Percentiles rank a stretch among this genome's conserved stretches.
These are phyloP conservation scores for Cyclopterus lumpus DNA, from an alignment of 2,797 vertebrate genomes.

Conservation along the genomic window DNA sequence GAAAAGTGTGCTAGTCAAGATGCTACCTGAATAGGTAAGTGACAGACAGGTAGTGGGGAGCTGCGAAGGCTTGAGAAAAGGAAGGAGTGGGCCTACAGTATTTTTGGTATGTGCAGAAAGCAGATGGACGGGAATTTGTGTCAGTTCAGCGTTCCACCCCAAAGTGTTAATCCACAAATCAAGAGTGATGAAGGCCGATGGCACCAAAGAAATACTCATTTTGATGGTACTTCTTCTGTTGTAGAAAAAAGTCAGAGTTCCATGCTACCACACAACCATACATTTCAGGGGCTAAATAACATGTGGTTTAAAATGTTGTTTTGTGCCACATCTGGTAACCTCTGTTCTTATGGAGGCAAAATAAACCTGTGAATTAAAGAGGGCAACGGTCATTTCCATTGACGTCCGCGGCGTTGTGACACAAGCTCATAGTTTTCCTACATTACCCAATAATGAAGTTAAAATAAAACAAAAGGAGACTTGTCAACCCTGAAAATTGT, in stretches of 20 bases:
- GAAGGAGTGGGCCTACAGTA: not conserved
- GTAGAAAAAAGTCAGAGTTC: not conserved
- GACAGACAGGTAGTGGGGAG: not conserved
- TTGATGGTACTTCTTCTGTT: not conserved
- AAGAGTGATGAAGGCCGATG: not conserved
- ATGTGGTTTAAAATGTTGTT: not conserved
- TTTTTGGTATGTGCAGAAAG: not conserved
- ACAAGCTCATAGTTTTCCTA: not conserved
- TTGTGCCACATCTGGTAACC: not conserved
- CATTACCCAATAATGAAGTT: not conserved
- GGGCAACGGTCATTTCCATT: not conserved
- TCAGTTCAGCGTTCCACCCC: no score
- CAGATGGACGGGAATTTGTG: not conserved
- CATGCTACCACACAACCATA: no score
- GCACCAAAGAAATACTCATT: not conserved
- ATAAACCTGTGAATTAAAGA: not conserved
- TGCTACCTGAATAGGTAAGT: slow-evolving; percentile 8
- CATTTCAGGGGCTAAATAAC: not conserved
- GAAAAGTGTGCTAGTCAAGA: slow-evolving; percentile 5
- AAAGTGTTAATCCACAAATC: no score
- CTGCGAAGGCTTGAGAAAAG: not conserved
- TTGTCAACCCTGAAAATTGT: not conserved
- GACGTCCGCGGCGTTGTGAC: not conserved
- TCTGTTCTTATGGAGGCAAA: not conserved
- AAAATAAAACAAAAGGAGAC: not conserved